These are phyloP conservation scores for Cancer borealis DNA, from an alignment of 2,888 invertebrate genomes.

Conservation along the genomic window DNA sequence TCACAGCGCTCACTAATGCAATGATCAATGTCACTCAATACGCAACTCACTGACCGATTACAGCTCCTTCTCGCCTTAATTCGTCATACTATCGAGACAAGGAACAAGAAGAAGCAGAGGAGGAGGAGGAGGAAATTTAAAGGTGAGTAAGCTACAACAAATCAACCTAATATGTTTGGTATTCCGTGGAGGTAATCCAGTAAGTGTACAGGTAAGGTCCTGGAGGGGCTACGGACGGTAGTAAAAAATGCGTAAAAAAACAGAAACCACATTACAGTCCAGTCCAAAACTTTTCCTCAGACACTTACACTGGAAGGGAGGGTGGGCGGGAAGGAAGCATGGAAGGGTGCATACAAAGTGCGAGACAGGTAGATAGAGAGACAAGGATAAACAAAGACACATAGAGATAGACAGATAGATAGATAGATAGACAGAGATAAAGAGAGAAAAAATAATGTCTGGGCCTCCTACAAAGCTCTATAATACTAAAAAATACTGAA, in stretches of 20 bases:
- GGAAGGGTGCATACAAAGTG: slow-evolving; percentile 1
- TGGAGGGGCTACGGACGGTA: slow-evolving; percentile 10
- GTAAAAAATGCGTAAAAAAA: slow-evolving; percentile 12
- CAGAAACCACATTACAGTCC: not conserved
- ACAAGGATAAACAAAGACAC: not conserved
- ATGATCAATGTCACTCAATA: slow-evolving; percentile 20
- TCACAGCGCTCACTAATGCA: not conserved
- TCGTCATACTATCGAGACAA: not conserved
- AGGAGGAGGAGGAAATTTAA: not conserved
- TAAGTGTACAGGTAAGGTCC: not conserved
- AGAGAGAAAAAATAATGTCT: not conserved
- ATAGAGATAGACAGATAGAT: not conserved
- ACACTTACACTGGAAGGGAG: slow-evolving; percentile 9
- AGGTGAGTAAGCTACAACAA: not conserved
- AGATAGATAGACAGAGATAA: not conserved
- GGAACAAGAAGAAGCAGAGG: not conserved
- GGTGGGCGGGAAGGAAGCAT: not conserved
- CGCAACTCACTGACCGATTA: not conserved
- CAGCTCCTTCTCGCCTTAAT: not conserved
- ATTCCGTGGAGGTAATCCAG: not conserved
- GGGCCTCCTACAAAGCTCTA: not conserved
- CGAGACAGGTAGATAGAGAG: not conserved
- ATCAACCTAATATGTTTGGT: slow-evolving; percentile 8
- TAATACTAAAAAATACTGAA: not conserved
- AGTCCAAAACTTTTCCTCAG: slow-evolving; percentile 20